These are phyloP conservation scores for Alexandromys fortis DNA, from an alignment of 2,113 vertebrate genomes.

Conservation along the genomic window DNA sequence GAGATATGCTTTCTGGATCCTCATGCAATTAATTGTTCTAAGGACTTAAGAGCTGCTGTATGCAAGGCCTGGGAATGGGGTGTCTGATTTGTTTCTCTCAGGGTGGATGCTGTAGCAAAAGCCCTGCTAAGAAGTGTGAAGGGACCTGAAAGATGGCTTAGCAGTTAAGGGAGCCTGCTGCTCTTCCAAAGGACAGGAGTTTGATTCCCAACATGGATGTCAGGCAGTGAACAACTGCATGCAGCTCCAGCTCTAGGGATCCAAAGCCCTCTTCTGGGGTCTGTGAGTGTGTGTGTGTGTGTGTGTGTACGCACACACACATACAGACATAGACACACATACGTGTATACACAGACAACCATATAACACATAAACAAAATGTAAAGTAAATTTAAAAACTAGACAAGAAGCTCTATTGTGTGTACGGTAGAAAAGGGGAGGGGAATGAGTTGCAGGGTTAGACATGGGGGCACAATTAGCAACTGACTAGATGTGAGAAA, in stretches of 20 bases:
- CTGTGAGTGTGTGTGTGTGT: too few species aligned
- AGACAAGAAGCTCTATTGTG: background rate
- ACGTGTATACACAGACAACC: background rate
- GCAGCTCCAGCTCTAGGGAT: too few species aligned
- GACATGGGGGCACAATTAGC: background rate
- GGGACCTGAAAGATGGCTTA: background rate
- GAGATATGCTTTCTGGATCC: background rate
- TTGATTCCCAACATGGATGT: background rate
- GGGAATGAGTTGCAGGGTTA: background rate
- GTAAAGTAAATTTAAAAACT: background rate
- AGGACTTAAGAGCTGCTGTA: background rate
- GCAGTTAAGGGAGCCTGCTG: too few species aligned
- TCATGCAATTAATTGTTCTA: background rate
- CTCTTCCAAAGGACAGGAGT: background rate
- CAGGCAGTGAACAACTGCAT: background rate
- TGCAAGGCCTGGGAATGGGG: background rate
- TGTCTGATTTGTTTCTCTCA: background rate
- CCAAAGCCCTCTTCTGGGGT: background rate
- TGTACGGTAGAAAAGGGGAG: background rate
- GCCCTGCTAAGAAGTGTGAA: background rate
- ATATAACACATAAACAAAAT: background rate
- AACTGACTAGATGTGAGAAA: background rate
- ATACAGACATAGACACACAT: background rate
- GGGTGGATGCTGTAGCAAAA: background rate
- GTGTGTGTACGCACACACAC: too few species aligned